Percentiles rank a stretch among this genome's conserved stretches.
Conservation (phyloP, 2,888 invertebrate species). For the Exocentrus adspersus region DNA sequence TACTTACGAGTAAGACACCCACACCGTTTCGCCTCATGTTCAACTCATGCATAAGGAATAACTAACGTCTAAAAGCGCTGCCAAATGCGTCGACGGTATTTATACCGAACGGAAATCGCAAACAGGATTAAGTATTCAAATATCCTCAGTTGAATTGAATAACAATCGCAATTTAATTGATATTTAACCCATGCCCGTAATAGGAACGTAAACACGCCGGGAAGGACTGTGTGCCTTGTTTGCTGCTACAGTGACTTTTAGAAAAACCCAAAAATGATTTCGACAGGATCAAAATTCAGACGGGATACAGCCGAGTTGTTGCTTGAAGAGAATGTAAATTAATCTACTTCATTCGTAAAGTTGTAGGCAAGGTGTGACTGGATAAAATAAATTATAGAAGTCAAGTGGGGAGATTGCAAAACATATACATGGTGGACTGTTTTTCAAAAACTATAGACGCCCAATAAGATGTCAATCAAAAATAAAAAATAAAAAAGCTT, state of each 20-base stretch:
- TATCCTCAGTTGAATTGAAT: conserved; percentile 14
- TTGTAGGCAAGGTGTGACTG: no score
- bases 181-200: conserved; percentile 5
- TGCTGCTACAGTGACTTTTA: not conserved
- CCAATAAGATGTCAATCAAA: no score
- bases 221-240: not conserved
- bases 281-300: not conserved
- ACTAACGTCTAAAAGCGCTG: conserved; percentile 10
- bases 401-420: no score
- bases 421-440: no score
- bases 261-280: conserved; percentile 18
- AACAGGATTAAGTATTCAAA: conserved; percentile 12
- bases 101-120: conserved; percentile 14
- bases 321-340: no score
- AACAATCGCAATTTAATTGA: conserved; percentile 6
- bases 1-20: conserved; percentile 12
- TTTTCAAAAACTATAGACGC: no score
- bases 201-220: not conserved
- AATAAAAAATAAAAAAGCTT: no score
- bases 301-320: not conserved
- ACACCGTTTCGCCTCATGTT: conserved; percentile 10
- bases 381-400: no score
- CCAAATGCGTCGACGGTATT: conserved; percentile 1
- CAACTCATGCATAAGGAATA: conserved; percentile 1
- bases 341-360: no score